Conservation (phyloP, 2,888 invertebrate species). For the Agrotis exclamationis region DNA sequence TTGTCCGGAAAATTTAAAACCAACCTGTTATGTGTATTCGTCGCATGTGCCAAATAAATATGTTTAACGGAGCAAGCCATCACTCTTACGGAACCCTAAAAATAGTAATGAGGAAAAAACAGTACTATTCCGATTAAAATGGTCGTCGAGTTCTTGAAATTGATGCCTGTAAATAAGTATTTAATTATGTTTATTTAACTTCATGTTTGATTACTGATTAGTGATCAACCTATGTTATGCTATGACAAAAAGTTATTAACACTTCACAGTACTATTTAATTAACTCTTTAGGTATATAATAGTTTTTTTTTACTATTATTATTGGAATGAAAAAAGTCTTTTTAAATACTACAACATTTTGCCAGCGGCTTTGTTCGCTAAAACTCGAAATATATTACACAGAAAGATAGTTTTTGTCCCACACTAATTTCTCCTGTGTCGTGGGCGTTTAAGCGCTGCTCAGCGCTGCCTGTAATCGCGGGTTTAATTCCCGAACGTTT, state of each 20-base stretch:
- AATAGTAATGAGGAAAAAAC: constrained; percentile 21
- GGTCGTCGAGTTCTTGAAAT: constrained; percentile 13
- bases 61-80: too few relatives aligned
- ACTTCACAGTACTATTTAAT: neutral
- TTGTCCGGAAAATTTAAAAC: too few relatives aligned
- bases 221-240: neutral
- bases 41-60: neutral
- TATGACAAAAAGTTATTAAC: neutral
- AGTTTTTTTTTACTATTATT: constrained; percentile 4
- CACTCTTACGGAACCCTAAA: constrained; percentile 18
- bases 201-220: neutral
- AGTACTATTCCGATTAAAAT: neutral
- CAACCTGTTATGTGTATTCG: too few relatives aligned
- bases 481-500: too few relatives aligned
- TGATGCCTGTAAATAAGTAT: neutral
- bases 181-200: too few relatives aligned
- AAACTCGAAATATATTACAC: too few relatives aligned
- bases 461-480: too few relatives aligned
- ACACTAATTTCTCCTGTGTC: too few relatives aligned
- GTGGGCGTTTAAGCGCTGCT: too few relatives aligned
- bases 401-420: too few relatives aligned
- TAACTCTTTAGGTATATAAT: neutral
- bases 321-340: neutral
- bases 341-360: too few relatives aligned
- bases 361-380: too few relatives aligned